Percentiles rank a stretch among this genome's conserved stretches.
These are phyloP conservation scores for Uloborus plumipes DNA, from an alignment of 2,888 invertebrate genomes.

Conservation along the genomic window DNA sequence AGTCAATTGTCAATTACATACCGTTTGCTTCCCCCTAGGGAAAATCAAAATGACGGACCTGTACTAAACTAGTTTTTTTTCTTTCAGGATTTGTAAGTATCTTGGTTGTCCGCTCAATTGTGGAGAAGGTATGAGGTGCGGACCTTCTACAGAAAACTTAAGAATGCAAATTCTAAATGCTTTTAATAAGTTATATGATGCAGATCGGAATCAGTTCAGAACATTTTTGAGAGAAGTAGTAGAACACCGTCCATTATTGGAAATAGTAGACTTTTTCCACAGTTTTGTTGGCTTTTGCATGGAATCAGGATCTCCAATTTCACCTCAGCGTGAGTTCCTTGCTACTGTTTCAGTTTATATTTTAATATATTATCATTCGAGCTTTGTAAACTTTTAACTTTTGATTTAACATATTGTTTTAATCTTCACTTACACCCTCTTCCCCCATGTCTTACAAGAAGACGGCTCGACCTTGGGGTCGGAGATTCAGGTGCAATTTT, in stretches of 20 bases:
- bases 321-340: conserved; percentile 84
- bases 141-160: conserved; percentile 86
- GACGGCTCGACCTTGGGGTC: no score
- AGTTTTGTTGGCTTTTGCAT: conserved; percentile 95
- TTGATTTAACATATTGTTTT: no score
- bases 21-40: no score
- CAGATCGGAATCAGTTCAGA: conserved; percentile 78
- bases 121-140: conserved; percentile 80
- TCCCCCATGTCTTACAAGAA: no score
- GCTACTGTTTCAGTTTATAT: neutral
- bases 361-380: no score
- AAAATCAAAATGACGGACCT: no score
- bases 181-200: conserved; percentile 82
- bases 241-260: conserved; percentile 80
- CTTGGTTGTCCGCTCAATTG: conserved; percentile 97
- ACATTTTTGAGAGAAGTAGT: conserved; percentile 82
- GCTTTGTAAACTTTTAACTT: no score
- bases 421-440: no score
- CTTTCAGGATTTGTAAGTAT: conserved; percentile 82
- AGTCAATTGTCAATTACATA: no score
- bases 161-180: conserved; percentile 88
- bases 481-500: no score
- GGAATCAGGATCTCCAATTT: conserved; percentile 87
- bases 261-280: conserved; percentile 93
- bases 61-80: no score